Conservation (phyloP, 1,140 invertebrate genomes). For the Listronotus oregonensis region DNA sequence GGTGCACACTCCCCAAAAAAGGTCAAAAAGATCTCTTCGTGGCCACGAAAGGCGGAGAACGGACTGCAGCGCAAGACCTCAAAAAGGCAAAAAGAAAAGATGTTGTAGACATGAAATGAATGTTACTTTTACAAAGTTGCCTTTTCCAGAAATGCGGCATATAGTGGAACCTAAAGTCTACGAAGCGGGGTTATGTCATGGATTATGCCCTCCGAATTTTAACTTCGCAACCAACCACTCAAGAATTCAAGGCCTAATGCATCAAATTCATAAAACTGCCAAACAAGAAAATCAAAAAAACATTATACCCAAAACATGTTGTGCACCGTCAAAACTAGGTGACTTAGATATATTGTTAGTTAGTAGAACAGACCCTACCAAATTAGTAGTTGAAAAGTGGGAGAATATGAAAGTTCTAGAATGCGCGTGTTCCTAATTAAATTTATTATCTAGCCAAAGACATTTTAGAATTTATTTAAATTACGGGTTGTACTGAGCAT, state of each 20-base stretch:
- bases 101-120: constrained; percentile 71
- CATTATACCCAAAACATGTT: constrained; percentile 67
- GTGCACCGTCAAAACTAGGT: constrained; percentile 71
- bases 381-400: constrained; percentile 72
- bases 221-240: constrained; percentile 76
- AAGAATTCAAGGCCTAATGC: constrained; percentile 71
- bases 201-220: constrained; percentile 70
- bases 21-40: constrained; percentile 49
- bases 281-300: constrained; percentile 32
- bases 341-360: constrained; percentile 71
- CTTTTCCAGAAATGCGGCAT: constrained; percentile 62
- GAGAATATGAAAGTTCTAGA: constrained; percentile 73
- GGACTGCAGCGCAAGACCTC: constrained; percentile 53
- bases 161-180: constrained; percentile 73
- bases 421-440: constrained; percentile 70
- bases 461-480: constrained; percentile 11
- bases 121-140: constrained; percentile 69
- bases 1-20: constrained; percentile 48
- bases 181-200: constrained; percentile 75
- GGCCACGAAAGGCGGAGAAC: constrained; percentile 55
- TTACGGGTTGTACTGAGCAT: constrained; percentile 40
- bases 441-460: constrained; percentile 2
- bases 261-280: constrained; percentile 60
- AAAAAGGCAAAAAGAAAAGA: constrained; percentile 59
- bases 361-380: constrained; percentile 65